A percentile compares a stretch with the other conserved stretches of the same genome.
Conservation (phyloP, 1,140 invertebrate species). For the Leptinotarsa undecemlineata region DNA sequence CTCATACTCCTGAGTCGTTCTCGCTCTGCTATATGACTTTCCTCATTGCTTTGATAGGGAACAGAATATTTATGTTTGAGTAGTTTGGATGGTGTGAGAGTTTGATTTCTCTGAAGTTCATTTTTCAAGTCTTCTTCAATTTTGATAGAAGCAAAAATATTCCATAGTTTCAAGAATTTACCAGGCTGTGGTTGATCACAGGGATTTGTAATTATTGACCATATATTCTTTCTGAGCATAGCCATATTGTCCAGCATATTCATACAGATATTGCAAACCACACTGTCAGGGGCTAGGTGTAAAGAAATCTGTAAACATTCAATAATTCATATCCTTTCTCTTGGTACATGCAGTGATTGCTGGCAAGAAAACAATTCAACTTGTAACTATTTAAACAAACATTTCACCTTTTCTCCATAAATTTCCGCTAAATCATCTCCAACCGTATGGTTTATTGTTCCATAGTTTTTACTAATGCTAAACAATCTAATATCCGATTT, state of each 20-base stretch:
- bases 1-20: constrained; percentile 16
- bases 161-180: constrained; percentile 15
- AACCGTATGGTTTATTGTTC: constrained; percentile 6
- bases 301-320: background rate
- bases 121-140: constrained; percentile 9
- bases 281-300: background rate
- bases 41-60: background rate
- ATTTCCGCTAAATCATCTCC: constrained; percentile 13
- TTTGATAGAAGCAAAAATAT: constrained; percentile 16
- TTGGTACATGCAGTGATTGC: background rate
- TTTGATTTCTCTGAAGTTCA: background rate
- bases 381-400: background rate
- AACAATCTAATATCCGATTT: background rate
- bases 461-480: constrained; percentile 8
- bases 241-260: constrained; percentile 13
- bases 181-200: background rate
- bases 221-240: background rate
- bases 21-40: background rate
- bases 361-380: background rate
- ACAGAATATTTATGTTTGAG: background rate
- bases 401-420: constrained; percentile 14
- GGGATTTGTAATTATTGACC: background rate
- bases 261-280: constrained; percentile 16
- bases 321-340: background rate
- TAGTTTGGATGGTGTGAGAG: constrained; percentile 18